phyloP scores from a whole-genome alignment of 2,797 vertebrate genomes.

The Cephalopachus bancanus region DNA sequence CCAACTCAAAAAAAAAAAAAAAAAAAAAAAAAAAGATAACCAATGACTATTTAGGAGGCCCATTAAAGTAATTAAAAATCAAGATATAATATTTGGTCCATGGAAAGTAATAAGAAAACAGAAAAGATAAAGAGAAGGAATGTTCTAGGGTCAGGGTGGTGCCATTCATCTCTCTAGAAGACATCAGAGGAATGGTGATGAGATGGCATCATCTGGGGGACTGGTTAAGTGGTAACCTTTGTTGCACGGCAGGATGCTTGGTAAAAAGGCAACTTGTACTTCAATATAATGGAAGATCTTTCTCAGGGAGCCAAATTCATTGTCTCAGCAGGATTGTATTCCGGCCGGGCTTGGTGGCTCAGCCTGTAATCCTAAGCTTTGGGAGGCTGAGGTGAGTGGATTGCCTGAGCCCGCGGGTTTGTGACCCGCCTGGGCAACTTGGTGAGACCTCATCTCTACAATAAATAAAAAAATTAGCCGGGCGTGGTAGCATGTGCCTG shows the following conservation, averaged over 20 bases:
- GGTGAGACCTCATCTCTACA: no score
- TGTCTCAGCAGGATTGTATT: conserved; percentile 61
- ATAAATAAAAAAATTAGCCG: no score
- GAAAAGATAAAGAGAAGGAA: conserved; percentile 55
- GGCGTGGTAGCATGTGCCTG: no score
- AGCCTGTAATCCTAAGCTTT: no score
- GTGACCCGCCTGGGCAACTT: no score
- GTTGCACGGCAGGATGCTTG: background rate
- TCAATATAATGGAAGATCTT: background rate
- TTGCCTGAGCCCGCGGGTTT: no score
- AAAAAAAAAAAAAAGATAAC: conserved; percentile 60
- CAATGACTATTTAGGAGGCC: conserved; percentile 68
- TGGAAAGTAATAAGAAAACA: conserved; percentile 69
- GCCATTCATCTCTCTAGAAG: conserved; percentile 76
- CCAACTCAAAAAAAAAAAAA: no score
- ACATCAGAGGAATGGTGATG: conserved; percentile 70
- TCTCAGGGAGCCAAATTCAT: background rate
- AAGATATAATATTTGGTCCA: conserved; percentile 73
- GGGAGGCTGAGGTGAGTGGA: no score
- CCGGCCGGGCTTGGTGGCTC: background rate
- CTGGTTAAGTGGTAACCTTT: conserved; percentile 67
- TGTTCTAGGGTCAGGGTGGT: conserved; percentile 20
- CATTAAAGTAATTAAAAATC: conserved; percentile 85
- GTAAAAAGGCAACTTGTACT: background rate
- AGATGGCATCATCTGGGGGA: background rate